Evolutionary conservation across 1,140 invertebrate genomes (phyloP).

Genomic region (Zaprionus camerounensis): DNA sequence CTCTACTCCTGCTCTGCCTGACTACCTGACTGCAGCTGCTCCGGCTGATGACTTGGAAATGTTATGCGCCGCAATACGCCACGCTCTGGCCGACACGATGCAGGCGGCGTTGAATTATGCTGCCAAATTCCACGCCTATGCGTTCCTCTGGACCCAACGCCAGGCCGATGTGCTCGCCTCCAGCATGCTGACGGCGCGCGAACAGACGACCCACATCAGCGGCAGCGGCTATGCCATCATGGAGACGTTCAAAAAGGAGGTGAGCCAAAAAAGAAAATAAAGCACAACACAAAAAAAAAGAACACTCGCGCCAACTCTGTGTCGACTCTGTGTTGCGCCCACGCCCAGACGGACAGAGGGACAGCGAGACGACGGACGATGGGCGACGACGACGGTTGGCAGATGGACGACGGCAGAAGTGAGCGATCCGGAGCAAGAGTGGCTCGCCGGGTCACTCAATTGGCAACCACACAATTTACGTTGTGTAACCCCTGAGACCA

Average conservation of each 20-base stretch:
- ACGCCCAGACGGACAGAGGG: conserved; percentile 31
- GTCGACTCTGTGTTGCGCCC: conserved; percentile 20
- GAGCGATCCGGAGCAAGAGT: conserved; percentile 27
- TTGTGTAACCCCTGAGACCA: conserved; percentile 80
- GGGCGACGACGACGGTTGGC: not conserved
- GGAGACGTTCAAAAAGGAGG: conserved; percentile 82
- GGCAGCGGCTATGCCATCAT: conserved; percentile 75
- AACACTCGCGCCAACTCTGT: conserved; percentile 17
- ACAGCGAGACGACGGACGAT: conserved; percentile 5
- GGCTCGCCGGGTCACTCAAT: conserved; percentile 64
- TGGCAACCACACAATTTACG: conserved; percentile 82
- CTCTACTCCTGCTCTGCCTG: not conserved
- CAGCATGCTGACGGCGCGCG: conserved; percentile 57
- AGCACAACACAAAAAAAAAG: conserved; percentile 13
- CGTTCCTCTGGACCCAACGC: conserved; percentile 74
- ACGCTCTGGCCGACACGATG: conserved; percentile 65
- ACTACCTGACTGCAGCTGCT: not conserved
- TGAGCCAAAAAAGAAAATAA: conserved; percentile 38
- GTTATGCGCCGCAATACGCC: conserved; percentile 62
- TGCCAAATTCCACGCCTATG: conserved; percentile 78
- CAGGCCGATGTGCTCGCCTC: conserved; percentile 57
- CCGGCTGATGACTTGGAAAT: conserved; percentile 62
- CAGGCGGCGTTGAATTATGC: conserved; percentile 68
- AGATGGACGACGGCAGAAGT: not conserved
- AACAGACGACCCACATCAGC: conserved; percentile 60